Evolutionary conservation across 2,113 vertebrate genomes (phyloP).

Genomic region (Phoenicopterus ruber): DNA sequence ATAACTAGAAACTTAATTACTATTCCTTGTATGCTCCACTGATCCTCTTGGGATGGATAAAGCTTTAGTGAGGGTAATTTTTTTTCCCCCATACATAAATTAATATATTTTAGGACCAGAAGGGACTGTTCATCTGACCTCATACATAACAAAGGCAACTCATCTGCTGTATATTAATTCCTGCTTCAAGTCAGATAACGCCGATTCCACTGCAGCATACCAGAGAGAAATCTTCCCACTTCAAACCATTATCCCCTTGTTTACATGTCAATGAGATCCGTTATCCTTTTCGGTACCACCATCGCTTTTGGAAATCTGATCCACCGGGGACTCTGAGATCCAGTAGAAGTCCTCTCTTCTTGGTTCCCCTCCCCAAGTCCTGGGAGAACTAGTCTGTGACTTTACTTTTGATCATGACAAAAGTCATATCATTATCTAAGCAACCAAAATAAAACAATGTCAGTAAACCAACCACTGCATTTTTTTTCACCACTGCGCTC

Average conservation of each 20-base stretch:
- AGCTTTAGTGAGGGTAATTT: not conserved
- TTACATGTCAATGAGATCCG: not conserved
- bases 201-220: not conserved
- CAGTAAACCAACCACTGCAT: rapidly evolving
- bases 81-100: not conserved
- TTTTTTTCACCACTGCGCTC: not conserved
- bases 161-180: not conserved
- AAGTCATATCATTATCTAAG: not conserved
- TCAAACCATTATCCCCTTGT: not conserved
- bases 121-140: not conserved
- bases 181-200: not conserved
- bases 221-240: not conserved
- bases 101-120: constrained; percentile 18
- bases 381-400: not conserved
- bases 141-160: not conserved
- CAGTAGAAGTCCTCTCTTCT: not conserved
- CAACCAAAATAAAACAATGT: not conserved
- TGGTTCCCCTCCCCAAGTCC: not conserved
- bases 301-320: not conserved
- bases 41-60: not conserved
- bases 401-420: not conserved
- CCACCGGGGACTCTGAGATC: not conserved
- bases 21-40: not conserved
- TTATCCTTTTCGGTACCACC: not conserved
- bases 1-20: not conserved